A percentile compares a stretch with the other conserved stretches of the same genome.
phyloP scores from a whole-genome alignment of 2,797 vertebrate species.

The Botia almorhae region DNA sequence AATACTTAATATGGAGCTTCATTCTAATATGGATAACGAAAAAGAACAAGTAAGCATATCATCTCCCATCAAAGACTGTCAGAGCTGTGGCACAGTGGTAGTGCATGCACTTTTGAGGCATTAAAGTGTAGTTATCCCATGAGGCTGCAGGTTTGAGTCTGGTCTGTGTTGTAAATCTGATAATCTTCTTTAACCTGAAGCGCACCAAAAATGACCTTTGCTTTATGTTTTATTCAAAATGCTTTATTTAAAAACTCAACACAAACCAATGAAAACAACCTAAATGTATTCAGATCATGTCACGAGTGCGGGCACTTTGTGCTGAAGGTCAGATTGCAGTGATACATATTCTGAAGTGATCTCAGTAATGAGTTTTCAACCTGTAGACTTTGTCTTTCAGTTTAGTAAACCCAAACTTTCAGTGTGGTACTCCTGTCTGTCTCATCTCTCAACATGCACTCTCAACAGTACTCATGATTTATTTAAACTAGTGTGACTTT shows the following conservation, averaged over 20 bases:
- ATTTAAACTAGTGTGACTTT: slow-evolving; percentile 51
- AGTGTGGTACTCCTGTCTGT: not conserved
- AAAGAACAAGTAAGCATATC: too few relatives aligned
- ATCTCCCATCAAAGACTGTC: too few relatives aligned
- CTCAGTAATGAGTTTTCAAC: slow-evolving; percentile 46
- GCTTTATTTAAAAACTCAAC: not conserved
- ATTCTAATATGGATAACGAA: too few relatives aligned
- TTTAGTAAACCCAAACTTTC: slow-evolving; percentile 18
- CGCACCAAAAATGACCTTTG: not conserved
- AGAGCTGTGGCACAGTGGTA: slow-evolving; percentile 2
- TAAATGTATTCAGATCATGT: slow-evolving; percentile 1
- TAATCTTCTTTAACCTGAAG: not conserved
- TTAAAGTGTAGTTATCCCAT: not conserved
- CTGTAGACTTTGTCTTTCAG: slow-evolving; percentile 23
- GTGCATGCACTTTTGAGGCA: not conserved
- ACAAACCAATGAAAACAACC: not conserved
- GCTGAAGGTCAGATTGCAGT: slow-evolving; percentile 23
- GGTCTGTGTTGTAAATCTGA: not conserved
- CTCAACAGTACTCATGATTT: slow-evolving; percentile 33
- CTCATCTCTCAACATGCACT: too few relatives aligned
- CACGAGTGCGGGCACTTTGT: not conserved
- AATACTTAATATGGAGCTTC: too few relatives aligned
- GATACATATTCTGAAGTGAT: slow-evolving; percentile 35
- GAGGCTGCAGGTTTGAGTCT: not conserved
- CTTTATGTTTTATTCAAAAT: too few relatives aligned